Conservation (phyloP, 23 tunicate genomes). For the Halocynthia aurantium region DNA sequence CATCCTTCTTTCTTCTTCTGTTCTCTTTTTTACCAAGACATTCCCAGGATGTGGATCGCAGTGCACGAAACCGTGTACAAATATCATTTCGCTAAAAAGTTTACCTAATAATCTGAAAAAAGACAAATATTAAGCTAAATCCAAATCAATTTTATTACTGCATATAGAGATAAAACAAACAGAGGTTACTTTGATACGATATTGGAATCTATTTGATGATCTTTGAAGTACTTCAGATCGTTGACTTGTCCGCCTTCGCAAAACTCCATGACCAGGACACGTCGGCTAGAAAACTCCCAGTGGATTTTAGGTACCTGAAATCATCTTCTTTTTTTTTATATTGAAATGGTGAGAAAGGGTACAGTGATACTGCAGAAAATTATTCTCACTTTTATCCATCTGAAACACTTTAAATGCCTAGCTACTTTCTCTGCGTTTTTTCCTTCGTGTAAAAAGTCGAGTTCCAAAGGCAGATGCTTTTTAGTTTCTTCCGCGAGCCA, state of each 20-base stretch:
- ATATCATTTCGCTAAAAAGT: constrained; percentile 95
- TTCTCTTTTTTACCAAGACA: constrained; percentile 51
- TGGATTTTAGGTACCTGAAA: constrained; percentile 63
- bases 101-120: constrained; percentile 62
- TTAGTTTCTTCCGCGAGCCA: constrained; percentile 85
- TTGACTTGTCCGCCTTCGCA: constrained; percentile 88
- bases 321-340: neutral
- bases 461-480: constrained; percentile 83
- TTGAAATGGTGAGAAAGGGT: neutral
- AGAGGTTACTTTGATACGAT: constrained; percentile 54
- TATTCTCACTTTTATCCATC: constrained; percentile 74
- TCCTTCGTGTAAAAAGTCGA: constrained; percentile 81
- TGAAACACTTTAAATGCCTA: constrained; percentile 59
- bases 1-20: neutral
- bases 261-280: constrained; percentile 90
- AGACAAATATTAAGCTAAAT: neutral
- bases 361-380: neutral
- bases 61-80: constrained; percentile 93
- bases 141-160: neutral
- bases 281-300: constrained; percentile 41
- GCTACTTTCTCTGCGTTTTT: constrained; percentile 67
- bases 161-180: neutral
- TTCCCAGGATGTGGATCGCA: constrained; percentile 99
- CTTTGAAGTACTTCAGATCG: constrained; percentile 46
- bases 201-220: constrained; percentile 38